Evolutionary conservation across 2,113 vertebrate genomes (phyloP).

Genomic region (Phoxinus phoxinus): DNA sequence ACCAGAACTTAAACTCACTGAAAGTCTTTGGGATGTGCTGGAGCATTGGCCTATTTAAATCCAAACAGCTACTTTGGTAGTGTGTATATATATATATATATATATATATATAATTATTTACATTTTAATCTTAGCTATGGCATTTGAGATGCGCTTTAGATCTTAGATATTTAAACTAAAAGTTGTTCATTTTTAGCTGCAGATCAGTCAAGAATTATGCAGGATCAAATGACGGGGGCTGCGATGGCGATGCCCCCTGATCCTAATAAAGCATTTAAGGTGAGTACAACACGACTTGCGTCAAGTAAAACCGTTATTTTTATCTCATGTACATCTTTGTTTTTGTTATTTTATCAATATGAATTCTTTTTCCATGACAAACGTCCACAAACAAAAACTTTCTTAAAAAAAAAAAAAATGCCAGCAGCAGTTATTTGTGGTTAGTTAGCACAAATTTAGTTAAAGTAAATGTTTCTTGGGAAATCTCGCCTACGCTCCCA

Average conservation of each 20-base stretch:
- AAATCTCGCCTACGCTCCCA: not conserved
- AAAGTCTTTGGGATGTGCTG: no score
- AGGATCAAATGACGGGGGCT: conserved; percentile 82
- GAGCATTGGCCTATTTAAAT: no score
- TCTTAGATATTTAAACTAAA: not conserved
- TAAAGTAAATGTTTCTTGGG: not conserved
- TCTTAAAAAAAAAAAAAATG: not conserved
- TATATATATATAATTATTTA: no score
- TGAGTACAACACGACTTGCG: conserved; percentile 46
- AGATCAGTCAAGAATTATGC: conserved; percentile 78
- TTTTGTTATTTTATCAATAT: not conserved
- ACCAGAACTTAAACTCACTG: no score
- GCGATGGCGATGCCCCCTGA: conserved; percentile 79
- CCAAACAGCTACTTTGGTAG: no score
- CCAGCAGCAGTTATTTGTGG: not conserved
- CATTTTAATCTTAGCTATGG: no score
- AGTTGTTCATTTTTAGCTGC: conserved; percentile 68
- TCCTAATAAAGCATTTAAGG: conserved; percentile 85
- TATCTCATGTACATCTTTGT: not conserved
- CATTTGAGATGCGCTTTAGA: not conserved
- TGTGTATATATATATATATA: no score
- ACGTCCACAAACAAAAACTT: not conserved
- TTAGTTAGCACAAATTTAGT: not conserved
- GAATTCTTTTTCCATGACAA: not conserved
- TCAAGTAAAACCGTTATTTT: not conserved